Conservation (phyloP, 2,888 invertebrate species). For the Biston stratarius region DNA sequence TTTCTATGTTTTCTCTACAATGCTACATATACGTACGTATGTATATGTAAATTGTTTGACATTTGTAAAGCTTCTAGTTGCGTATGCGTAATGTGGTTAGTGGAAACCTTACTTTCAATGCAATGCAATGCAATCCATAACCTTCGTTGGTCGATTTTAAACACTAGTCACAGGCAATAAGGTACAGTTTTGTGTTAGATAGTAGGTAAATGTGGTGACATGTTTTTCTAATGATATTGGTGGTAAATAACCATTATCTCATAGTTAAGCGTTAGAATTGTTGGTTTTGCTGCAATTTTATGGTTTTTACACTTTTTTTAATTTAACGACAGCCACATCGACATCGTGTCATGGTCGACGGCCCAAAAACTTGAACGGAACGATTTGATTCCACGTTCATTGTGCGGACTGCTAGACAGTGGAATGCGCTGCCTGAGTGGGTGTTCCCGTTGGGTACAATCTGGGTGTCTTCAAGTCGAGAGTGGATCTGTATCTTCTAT, state of each 20-base stretch:
- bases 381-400: too few relatives aligned
- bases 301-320: not conserved
- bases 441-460: too few relatives aligned
- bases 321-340: too few relatives aligned
- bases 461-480: too few relatives aligned
- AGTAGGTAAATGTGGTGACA: conserved; percentile 7
- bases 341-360: too few relatives aligned
- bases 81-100: conserved; percentile 41
- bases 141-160: not conserved
- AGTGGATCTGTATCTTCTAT: too few relatives aligned
- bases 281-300: conserved; percentile 8
- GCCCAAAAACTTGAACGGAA: too few relatives aligned
- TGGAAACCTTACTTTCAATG: conserved; percentile 35
- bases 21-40: not conserved
- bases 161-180: not conserved
- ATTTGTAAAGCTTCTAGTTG: conserved; percentile 37
- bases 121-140: conserved; percentile 13
- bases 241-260: conserved; percentile 2
- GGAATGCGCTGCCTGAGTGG: too few relatives aligned
- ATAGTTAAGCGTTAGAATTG: not conserved
- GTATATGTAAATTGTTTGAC: conserved; percentile 10
- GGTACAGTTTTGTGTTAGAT: conserved; percentile 2
- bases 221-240: conserved; percentile 31
- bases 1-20: not conserved
- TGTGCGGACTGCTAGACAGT: too few relatives aligned